Evolutionary conservation across 2,113 vertebrate genomes (phyloP), one percentile per base, ranked within the genome.

Genomic region (Mormyrus lacerda): DNA sequence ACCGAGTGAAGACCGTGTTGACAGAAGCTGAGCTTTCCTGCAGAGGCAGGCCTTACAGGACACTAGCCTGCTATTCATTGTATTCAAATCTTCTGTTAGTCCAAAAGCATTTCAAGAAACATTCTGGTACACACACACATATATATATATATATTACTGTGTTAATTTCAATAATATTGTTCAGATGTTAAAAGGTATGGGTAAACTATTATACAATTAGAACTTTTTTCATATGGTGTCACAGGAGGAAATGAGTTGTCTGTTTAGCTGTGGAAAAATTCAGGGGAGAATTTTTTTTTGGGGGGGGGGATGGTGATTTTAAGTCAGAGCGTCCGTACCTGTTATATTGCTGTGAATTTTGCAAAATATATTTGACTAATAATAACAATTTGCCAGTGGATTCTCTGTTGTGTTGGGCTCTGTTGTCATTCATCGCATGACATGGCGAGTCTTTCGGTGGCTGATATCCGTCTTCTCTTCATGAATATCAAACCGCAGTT

Each of bases 401-500:
- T 24, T 85, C 39, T 85, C 8, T 85, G 42, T 55, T n/a, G 7
- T 21, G 44, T 65, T 45, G 53, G 53, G 9, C n/a, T 11, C 8
- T 27, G 55, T 58, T 24, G 19, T 19, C 35, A 27, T 13, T n/a
- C 13, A 79, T 35, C 24, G 7, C 17, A n/a, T 7, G 55, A 13
- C 44, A 73, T 50, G 55, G 85, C 65, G 85, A 69, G 44, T 86
- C n/a, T 83, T 35, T 9, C 65, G 73, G 73, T 73, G 69, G n/a
- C 24, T 44, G 19, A 15, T 1, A 2, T 19, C 48, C 19, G 1
- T 55, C 31, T 53, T 31, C n/a, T 48, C 31, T 87, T 87, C 47
- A 45, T 76, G 89, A 76, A 90, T 79, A 76, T 61, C 65, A 87
- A 79, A 76, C 58, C 4, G 21, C 17, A 31, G 27, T 8, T 89